phyloP scores from a whole-genome alignment of 2,888 invertebrate genomes.

The Napeogenes inachia region DNA sequence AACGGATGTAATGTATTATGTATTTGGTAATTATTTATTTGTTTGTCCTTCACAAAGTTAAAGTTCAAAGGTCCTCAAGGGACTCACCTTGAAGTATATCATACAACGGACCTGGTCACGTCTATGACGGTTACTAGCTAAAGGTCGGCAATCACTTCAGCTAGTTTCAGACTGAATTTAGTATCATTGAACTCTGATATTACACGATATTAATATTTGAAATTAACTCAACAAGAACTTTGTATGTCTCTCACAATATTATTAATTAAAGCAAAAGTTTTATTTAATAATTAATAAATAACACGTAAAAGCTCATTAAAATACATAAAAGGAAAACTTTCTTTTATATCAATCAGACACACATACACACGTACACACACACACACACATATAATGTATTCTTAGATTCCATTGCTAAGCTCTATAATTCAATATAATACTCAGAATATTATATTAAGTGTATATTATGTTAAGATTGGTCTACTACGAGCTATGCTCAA shows the following conservation, averaged over 20 bases:
- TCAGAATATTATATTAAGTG: conserved; percentile 42
- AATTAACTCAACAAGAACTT: neutral
- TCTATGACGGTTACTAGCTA: conserved; percentile 4
- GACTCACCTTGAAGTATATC: conserved; percentile 25
- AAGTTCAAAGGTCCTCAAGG: conserved; percentile 27
- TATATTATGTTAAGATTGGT: conserved; percentile 67
- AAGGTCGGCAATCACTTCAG: conserved; percentile 2
- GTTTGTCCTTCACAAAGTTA: conserved; percentile 20
- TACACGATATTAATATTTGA: neutral
- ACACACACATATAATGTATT: no score
- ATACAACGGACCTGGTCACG: conserved; percentile 14
- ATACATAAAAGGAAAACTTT: no score
- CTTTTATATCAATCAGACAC: no score
- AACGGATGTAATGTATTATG: no score
- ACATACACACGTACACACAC: no score
- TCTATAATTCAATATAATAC: no score
- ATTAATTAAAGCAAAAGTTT: no score
- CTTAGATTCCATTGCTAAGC: no score
- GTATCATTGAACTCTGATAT: neutral
- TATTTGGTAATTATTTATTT: conserved; percentile 5
- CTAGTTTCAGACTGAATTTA: conserved; percentile 1
- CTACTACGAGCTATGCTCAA: conserved; percentile 36
- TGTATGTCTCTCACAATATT: neutral
- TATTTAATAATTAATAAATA: no score
- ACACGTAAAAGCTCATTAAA: no score